phyloP scores from a whole-genome alignment of 2,113 vertebrate genomes.

The Hiodon tergisus region DNA sequence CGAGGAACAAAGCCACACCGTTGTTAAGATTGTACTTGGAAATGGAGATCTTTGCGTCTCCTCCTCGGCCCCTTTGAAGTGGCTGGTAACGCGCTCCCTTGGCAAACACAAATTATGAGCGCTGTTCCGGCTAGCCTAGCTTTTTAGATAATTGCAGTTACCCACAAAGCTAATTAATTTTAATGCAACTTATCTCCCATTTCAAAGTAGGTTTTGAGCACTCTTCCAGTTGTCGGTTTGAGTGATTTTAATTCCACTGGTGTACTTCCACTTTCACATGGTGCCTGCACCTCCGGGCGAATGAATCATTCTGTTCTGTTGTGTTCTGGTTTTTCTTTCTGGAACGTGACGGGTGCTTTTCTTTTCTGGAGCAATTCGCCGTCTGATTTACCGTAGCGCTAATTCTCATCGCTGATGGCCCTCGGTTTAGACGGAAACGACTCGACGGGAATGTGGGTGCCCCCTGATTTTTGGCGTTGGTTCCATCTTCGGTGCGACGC shows the following conservation, averaged over 20 bases:
- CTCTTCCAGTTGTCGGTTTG: slow-evolving; percentile 27
- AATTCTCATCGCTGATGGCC: slow-evolving; percentile 22
- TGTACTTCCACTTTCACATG: slow-evolving; percentile 22
- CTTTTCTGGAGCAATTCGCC: slow-evolving; percentile 31
- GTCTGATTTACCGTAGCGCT: slow-evolving; percentile 24
- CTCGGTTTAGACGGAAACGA: slow-evolving; percentile 21
- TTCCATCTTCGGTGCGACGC: neutral
- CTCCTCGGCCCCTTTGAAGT: slow-evolving; percentile 10
- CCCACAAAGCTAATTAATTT: slow-evolving; percentile 25
- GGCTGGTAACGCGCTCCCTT: neutral
- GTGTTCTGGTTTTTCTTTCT: slow-evolving; percentile 21
- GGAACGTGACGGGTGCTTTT: slow-evolving; percentile 27
- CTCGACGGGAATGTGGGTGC: slow-evolving; percentile 25
- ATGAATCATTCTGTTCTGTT: slow-evolving; percentile 35
- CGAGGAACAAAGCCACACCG: neutral
- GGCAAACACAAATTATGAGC: neutral
- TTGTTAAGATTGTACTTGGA: slow-evolving; percentile 2
- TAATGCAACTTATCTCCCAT: slow-evolving; percentile 26
- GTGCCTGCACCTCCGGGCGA: slow-evolving; percentile 25
- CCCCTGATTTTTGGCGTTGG: neutral
- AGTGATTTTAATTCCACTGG: slow-evolving; percentile 36
- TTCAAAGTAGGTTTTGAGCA: slow-evolving; percentile 26
- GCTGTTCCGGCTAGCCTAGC: slow-evolving; percentile 1
- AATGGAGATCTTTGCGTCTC: slow-evolving; percentile 8
- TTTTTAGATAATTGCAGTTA: slow-evolving; percentile 24